Evolutionary conservation across 2,888 invertebrate species (phyloP), one percentile per base, ranked within the genome.

Genomic region (Dryomyza anilis): DNA sequence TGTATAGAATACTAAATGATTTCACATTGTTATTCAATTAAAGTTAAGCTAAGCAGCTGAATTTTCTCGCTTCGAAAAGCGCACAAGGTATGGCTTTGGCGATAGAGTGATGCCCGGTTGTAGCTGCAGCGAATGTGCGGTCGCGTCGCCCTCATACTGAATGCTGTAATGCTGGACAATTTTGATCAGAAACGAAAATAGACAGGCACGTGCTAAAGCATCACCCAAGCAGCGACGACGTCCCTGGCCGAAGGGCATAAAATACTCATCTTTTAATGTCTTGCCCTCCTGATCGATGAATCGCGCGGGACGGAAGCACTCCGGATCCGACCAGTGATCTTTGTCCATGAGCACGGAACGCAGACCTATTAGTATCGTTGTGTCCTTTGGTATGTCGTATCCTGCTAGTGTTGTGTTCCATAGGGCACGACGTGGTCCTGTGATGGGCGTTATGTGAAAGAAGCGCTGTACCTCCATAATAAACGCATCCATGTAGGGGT

Each of bases 141-240:
- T 84, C 0, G 84, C 81, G n/a, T n/a, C n/a, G 2, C 68, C 69
- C 1, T 73, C 72, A 25, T 85, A 78, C 52, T 80, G 73, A 16
- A 90, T 74, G 19, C 80, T 74, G 75, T 85, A 90, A 60, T 84
- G 84, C 71, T 88, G 86, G 72, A 90, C 79, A 30, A 90, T 84
- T 43, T 87, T 86, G 0, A 85, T 84, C 63, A 89, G 87, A 71
- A 89, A 85, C 53, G 89, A 80, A 74, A 89, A 90, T 7, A 89
- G 76, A 67, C 88, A 87, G 1, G 86, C 85, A 65, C 85, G 85
- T 0, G 90, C 90, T 67, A 91, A 76, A 0, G 85, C 80, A 76
- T 90, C 89, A 0, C 89, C 91, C 0, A 89, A 82, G 73, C 91
- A 91, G 66, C 89, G 85, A 73, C 90, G 83, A 72, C 85, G 85